Conservation (phyloP, 2,113 vertebrate genomes). For the Glareola pratincola region DNA sequence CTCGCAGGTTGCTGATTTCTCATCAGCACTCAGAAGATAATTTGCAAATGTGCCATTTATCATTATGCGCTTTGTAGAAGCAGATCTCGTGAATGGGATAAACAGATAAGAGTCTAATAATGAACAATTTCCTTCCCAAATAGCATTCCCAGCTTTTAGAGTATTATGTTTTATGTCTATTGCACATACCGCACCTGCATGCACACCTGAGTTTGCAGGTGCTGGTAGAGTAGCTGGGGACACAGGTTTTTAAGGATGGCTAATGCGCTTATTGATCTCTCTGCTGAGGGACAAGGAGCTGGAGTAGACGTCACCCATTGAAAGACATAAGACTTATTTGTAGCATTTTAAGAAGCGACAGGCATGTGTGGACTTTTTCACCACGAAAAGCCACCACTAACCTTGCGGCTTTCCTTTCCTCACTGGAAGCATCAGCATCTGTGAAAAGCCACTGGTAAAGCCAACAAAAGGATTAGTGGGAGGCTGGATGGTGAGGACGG, state of each 20-base stretch:
- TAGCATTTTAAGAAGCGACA: not conserved
- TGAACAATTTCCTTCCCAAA: slow-evolving; percentile 8
- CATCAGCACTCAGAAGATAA: slow-evolving; percentile 66
- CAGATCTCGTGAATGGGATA: slow-evolving; percentile 44
- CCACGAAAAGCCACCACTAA: not conserved
- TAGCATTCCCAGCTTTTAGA: not conserved
- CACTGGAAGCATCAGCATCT: not conserved
- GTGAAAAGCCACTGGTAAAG: not conserved
- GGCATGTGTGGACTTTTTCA: not conserved
- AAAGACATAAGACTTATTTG: not conserved
- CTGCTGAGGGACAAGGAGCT: not conserved
- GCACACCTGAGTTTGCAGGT: not conserved
- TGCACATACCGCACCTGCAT: not conserved
- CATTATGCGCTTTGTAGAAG: slow-evolving; percentile 41
- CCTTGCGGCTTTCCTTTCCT: not conserved
- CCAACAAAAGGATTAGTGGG: not conserved
- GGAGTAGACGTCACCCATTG: not conserved
- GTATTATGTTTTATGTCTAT: not conserved
- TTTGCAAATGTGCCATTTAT: slow-evolving; percentile 70
- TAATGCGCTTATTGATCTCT: not conserved
- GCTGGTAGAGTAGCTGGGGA: not conserved
- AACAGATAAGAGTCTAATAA: slow-evolving; percentile 54
- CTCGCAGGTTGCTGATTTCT: slow-evolving; percentile 63
- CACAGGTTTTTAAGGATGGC: not conserved
- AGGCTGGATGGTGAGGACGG: not conserved